Evolutionary conservation across 1,140 invertebrate genomes (phyloP), one percentile per base, ranked within the genome.

Genomic region (Drosophila biarmipes): DNA sequence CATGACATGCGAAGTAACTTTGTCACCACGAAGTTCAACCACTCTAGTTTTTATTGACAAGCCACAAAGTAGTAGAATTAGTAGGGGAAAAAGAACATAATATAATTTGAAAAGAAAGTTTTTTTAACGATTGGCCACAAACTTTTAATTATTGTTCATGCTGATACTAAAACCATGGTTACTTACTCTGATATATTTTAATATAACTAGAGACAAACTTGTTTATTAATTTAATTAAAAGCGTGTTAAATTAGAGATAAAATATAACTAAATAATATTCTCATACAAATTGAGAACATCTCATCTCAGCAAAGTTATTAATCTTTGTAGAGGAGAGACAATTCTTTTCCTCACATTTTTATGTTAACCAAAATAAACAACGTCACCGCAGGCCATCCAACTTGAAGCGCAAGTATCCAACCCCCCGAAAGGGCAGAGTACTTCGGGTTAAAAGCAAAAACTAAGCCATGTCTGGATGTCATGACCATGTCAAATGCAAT

Each of bases 401-500:
- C 17, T 15, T 19, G 11, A 17, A 48, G 53, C 10, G 2, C 15
- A 34, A 51, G 43, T 49, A 42, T 15, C n/a, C 54, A 48, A 15
- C n/a, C 29, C 35, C 35, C 17, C 35, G 27, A 8, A 6, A 43
- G 46, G 17, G 42, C 35, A 66, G 24, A 11, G 59, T 54, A 31
- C n/a, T 11, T 29, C 2, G 14, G 40, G 21, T 51, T 40, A 68
- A 56, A 56, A 43, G 45, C 54, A 74, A 75, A 75, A 75, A 76
- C 63, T 46, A 51, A 68, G 73, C 42, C 72, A 76, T 55, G 54
- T 68, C 68, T 63, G 67, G 48, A 75, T 87, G 81, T 87, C 81
- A 87, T 87, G 82, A 78, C 82, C 82, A 68, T 81, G 82, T 81
- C 81, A 78, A 74, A 66, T 66, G 54, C 58, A 82, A 87, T 67